Conservation (phyloP, 2,113 vertebrate genomes). For the Pogona vitticeps region DNA sequence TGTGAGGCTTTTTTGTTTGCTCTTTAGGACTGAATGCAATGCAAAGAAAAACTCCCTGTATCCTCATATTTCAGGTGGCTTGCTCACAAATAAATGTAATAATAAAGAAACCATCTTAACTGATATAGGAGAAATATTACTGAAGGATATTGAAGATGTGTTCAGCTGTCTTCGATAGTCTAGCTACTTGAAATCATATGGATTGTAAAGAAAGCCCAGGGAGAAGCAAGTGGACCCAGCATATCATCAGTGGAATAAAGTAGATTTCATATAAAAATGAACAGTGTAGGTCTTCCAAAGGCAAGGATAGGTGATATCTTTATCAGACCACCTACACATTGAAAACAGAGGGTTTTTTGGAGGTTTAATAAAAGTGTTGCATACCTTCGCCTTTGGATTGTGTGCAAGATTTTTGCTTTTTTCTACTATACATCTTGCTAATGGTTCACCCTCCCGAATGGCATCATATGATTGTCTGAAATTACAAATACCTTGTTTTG, state of each 20-base stretch:
- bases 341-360: too few relatives aligned
- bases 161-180: background rate
- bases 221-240: background rate
- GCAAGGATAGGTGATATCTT: too few relatives aligned
- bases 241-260: background rate
- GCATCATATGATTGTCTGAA: background rate
- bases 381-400: too few relatives aligned
- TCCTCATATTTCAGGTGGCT: background rate
- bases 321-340: background rate
- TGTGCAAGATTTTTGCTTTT: too few relatives aligned
- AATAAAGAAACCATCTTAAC: background rate
- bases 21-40: background rate
- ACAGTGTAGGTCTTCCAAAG: background rate
- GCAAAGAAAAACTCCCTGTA: background rate
- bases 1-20: conserved; percentile 16
- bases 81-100: background rate
- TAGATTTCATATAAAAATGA: background rate
- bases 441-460: background rate
- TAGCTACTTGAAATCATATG: background rate
- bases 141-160: background rate
- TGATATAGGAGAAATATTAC: background rate
- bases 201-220: background rate
- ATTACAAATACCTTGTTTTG: background rate
- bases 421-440: too few relatives aligned
- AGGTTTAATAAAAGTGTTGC: too few relatives aligned